Conservation (phyloP, 2,797 vertebrate species). For the Gastrophryne carolinensis region DNA sequence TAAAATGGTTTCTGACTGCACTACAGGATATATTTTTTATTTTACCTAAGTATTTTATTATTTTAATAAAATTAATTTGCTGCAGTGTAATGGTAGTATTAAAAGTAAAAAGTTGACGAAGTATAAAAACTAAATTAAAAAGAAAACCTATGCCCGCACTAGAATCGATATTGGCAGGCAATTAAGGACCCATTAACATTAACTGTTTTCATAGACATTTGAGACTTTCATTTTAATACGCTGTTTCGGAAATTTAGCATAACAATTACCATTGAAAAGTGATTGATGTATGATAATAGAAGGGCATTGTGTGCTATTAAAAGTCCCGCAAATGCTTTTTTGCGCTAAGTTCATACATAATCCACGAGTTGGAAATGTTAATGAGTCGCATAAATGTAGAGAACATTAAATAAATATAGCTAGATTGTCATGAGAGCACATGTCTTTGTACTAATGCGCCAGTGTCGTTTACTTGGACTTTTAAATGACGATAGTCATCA, state of each 20-base stretch:
- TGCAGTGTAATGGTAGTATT: background rate
- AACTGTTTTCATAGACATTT: constrained; percentile 35
- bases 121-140: no score
- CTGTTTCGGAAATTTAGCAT: constrained; percentile 39
- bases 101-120: background rate
- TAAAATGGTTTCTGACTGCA: no score
- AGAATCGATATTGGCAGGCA: constrained; percentile 7
- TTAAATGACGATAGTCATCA: constrained; percentile 24
- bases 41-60: no score
- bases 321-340: constrained; percentile 29
- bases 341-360: constrained; percentile 49
- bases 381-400: constrained; percentile 41
- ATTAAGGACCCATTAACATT: constrained; percentile 21
- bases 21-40: no score
- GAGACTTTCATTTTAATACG: constrained; percentile 22
- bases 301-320: constrained; percentile 38
- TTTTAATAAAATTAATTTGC: no score
- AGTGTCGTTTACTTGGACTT: constrained; percentile 23
- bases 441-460: constrained; percentile 17
- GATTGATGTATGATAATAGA: constrained; percentile 45
- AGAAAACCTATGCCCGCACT: background rate
- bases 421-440: constrained; percentile 30
- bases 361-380: constrained; percentile 47
- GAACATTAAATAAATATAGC: constrained; percentile 48
- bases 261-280: constrained; percentile 38